A percentile compares a stretch with the other conserved stretches of the same genome.
phyloP scores from a whole-genome alignment of 2,113 vertebrate species.

The Haplotaxodon microlepis region DNA sequence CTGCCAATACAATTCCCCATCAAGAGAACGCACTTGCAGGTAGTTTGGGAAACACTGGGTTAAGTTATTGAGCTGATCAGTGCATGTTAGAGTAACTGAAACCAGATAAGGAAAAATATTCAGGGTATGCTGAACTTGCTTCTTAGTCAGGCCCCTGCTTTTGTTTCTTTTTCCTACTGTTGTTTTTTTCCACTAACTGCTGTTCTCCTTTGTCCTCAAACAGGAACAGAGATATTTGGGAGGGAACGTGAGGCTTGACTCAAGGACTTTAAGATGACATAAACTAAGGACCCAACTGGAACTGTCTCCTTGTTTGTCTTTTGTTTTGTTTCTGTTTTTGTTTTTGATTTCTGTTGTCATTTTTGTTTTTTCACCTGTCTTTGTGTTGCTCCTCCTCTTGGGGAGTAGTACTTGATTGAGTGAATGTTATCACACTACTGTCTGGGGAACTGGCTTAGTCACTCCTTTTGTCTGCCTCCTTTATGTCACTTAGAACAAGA shows the following conservation, averaged over 20 bases:
- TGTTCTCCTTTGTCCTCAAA: neutral
- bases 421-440: conserved; percentile 44
- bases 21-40: neutral
- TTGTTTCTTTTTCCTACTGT: neutral
- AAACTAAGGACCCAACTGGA: conserved; percentile 35
- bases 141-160: neutral
- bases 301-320: conserved; percentile 42
- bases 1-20: neutral
- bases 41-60: neutral
- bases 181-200: neutral
- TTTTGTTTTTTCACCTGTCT: neutral
- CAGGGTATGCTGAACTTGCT: neutral
- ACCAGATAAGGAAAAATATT: neutral
- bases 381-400: neutral
- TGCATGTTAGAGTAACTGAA: neutral
- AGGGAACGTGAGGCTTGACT: conserved; percentile 47
- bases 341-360: conserved; percentile 14
- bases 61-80: neutral
- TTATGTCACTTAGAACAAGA: conserved; percentile 21
- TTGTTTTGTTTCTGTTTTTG: conserved; percentile 27
- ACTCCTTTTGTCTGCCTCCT: conserved; percentile 11
- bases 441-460: neutral
- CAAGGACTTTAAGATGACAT: conserved; percentile 46
- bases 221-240: conserved; percentile 54
- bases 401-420: conserved; percentile 17